Percentiles rank a stretch among this genome's conserved stretches.
phyloP scores from a whole-genome alignment of 2,113 vertebrate species.

The Nymphicus hollandicus region DNA sequence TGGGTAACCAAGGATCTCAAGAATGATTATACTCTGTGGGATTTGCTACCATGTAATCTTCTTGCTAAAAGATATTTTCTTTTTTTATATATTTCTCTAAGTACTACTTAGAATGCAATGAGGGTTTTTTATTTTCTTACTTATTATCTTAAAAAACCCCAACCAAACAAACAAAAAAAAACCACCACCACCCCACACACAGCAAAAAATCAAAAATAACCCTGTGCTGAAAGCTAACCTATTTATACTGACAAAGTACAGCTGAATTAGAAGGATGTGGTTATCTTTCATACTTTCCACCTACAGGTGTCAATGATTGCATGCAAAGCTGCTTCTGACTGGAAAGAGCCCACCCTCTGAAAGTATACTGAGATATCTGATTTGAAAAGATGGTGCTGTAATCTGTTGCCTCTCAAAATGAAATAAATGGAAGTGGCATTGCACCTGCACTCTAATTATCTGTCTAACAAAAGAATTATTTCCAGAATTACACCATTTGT shows the following conservation, averaged over 20 bases:
- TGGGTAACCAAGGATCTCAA: not conserved
- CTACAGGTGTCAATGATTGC: not conserved
- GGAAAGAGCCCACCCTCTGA: not conserved
- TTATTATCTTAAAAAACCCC: not conserved
- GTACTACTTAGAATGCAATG: not conserved
- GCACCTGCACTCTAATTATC: not conserved
- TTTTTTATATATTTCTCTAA: not conserved
- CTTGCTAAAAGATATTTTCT: not conserved
- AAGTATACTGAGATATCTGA: not conserved
- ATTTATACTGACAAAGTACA: not conserved
- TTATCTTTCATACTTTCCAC: not conserved
- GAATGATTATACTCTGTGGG: not conserved
- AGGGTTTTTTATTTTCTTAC: not conserved
- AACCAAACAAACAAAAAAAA: not conserved
- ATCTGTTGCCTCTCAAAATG: constrained; percentile 1
- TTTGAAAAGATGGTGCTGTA: not conserved
- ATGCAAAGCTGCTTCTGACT: not conserved
- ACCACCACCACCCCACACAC: fast-evolving
- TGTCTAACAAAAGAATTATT: not conserved
- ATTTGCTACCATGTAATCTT: not conserved
- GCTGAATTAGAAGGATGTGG: not conserved
- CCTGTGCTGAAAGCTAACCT: not conserved
- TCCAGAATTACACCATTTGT: not conserved
- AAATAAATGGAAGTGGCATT: not conserved
- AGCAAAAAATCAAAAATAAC: not conserved